phyloP scores from a whole-genome alignment of 92 coral and sea anemone species.

The Diadumene lineata region DNA sequence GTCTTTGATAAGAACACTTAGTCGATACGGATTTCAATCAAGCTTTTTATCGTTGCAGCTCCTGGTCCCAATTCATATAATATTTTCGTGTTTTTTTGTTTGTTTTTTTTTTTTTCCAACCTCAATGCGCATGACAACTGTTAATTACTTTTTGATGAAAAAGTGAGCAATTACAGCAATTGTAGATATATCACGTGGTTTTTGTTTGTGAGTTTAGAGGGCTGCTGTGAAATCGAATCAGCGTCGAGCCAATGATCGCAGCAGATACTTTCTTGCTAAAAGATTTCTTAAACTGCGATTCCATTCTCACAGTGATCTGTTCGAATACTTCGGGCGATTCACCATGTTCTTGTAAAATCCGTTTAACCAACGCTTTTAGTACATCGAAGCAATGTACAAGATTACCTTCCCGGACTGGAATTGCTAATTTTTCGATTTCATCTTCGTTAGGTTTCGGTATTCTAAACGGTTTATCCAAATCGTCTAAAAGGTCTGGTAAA shows the following conservation, averaged over 20 bases:
- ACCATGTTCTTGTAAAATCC: conserved; percentile 77
- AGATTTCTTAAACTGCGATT: conserved; percentile 71
- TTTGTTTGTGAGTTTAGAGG: background rate
- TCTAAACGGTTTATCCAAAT: conserved; percentile 79
- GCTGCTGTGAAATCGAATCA: conserved; percentile 44
- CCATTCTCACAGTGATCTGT: conserved; percentile 80
- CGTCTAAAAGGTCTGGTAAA: conserved; percentile 75
- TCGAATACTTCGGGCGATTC: conserved; percentile 86
- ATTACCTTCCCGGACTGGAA: conserved; percentile 86
- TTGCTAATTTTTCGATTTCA: conserved; percentile 60
- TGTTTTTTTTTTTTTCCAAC: background rate
- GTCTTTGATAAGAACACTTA: too few relatives aligned
- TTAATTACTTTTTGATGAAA: too few relatives aligned
- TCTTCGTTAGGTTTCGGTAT: conserved; percentile 63
- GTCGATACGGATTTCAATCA: too few relatives aligned
- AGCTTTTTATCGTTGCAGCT: background rate
- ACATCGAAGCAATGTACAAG: conserved; percentile 91
- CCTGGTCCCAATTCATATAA: background rate
- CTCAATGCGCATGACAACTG: background rate
- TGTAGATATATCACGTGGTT: background rate
- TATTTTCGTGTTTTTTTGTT: too few relatives aligned
- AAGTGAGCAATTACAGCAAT: too few relatives aligned
- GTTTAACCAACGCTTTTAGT: conserved; percentile 78
- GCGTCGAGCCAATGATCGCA: conserved; percentile 64
- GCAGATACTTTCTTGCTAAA: conserved; percentile 67